A percentile compares a stretch with the other conserved stretches of the same genome.
phyloP scores from a whole-genome alignment of 2,113 vertebrate species.

The Corythoichthys haematopterus region DNA sequence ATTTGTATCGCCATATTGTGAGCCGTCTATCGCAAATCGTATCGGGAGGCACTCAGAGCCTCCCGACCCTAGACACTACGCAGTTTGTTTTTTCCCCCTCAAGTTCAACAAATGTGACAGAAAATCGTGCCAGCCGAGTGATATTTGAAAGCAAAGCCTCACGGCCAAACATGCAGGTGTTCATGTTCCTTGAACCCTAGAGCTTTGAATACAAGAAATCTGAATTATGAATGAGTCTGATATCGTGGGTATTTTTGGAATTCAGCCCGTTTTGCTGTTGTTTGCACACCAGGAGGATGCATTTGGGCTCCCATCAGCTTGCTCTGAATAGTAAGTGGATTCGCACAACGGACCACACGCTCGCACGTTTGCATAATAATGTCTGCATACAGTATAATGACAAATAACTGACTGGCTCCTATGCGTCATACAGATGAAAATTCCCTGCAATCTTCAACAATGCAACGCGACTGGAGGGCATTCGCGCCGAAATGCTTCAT shows the following conservation, averaged over 20 bases:
- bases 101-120: too few species aligned
- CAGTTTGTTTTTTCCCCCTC: too few species aligned
- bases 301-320: neutral
- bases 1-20: too few species aligned
- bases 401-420: neutral
- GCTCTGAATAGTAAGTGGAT: neutral
- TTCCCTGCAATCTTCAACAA: neutral
- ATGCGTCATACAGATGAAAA: constrained; percentile 1
- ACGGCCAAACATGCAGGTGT: too few species aligned
- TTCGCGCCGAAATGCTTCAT: neutral
- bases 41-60: too few species aligned
- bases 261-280: neutral
- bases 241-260: neutral
- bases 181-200: too few species aligned
- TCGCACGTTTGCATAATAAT: constrained; percentile 3
- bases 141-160: too few species aligned
- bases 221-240: neutral
- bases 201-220: neutral
- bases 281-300: neutral
- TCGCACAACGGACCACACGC: neutral
- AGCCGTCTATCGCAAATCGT: too few species aligned
- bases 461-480: neutral
- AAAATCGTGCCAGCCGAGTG: too few species aligned
- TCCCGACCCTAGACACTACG: too few species aligned
- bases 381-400: neutral